Base-by-base conservation (phyloP, 1,140 invertebrate genomes). In the Wasmannia auropunctata region DNA sequence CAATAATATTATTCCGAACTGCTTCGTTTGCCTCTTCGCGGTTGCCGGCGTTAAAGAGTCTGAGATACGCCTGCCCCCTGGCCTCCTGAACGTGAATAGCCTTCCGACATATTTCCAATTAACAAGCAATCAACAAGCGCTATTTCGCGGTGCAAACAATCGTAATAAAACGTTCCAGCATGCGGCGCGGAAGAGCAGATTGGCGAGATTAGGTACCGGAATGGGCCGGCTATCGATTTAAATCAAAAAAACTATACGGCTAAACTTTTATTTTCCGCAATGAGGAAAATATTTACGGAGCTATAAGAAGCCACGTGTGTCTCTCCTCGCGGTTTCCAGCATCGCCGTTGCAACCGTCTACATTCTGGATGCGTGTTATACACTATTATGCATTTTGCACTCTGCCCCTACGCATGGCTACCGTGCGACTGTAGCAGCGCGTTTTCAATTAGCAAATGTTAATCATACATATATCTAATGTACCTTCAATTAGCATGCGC, bases 361-460 rank as follows among this genome's bases (percentile, higher is more conserved):
- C 43, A 72, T 58, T 83, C 62, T 28, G 40, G 37, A 87, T 56
- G 34, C 16, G 37, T 58, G 51, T 51, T 34, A 51, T 46, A 37
- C 11, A n/a, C n/a, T n/a, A n/a, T n/a, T 10, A 25, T n/a, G 3
- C 25, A 25, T 62, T 56, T 65, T 89, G 31, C 70, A 65, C n/a
- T 54, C 16, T 63, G 31, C 46, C 63, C 37, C 40, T 11, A 16
- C 25, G 43, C n/a, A 54, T 14, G 40, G 40, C 80, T 65, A 79
- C 70, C 58, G 80, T 72, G 46, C 31, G 58, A 80, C 37, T 31
- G 37, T 86, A 31, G 46, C 63, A 60, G 65, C 37, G 76, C 28
- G 58, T 88, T 79, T 88, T 86, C 81, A 88, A 88, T 88, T 79
- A 80, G 58, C 74, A 65, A 34, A 54, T 51, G 49, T 85, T 88